Conservation (phyloP, 2,113 vertebrate genomes). For the Plecotus auritus region DNA sequence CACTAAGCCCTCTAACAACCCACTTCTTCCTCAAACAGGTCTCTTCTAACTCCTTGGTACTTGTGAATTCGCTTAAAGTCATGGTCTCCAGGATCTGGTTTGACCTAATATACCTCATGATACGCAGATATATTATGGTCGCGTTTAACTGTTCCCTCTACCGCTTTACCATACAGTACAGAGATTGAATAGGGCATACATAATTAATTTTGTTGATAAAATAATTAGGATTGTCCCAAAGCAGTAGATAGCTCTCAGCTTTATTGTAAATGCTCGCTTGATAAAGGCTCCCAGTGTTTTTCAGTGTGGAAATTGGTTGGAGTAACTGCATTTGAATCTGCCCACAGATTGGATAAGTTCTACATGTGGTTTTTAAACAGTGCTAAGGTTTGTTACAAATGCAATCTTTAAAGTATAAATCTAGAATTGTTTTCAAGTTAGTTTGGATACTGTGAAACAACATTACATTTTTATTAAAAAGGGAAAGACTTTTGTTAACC, state of each 20-base stretch:
- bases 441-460: neutral
- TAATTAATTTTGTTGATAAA: slow-evolving; percentile 13
- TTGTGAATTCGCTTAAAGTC: neutral
- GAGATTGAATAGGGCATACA: neutral
- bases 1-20: neutral
- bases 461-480: neutral
- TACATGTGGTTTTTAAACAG: neutral
- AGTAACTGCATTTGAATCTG: neutral
- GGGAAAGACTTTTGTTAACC: neutral
- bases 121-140: neutral
- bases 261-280: neutral
- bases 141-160: neutral
- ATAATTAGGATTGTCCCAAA: neutral
- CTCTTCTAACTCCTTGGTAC: neutral
- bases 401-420: neutral
- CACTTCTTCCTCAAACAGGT: neutral
- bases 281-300: neutral
- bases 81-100: neutral
- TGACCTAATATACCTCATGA: neutral
- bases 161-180: neutral
- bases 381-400: neutral
- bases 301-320: neutral
- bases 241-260: neutral
- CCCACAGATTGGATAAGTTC: neutral
- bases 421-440: neutral